Evolutionary conservation across 2,888 invertebrate genomes (phyloP).

Genomic region (Leucophenga maculata): DNA sequence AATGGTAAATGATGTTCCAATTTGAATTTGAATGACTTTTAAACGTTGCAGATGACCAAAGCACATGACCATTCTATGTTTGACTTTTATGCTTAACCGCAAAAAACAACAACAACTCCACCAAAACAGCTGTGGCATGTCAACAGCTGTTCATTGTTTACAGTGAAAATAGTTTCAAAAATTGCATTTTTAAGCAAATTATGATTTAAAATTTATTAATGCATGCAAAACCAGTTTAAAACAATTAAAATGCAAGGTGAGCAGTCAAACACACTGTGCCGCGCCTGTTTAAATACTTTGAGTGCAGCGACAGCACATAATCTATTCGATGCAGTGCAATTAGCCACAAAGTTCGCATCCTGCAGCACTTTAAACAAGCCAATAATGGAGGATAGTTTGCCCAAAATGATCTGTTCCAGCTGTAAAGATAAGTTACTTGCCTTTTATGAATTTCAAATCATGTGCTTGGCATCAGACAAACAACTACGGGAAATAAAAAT

Average conservation of each 20-base stretch:
- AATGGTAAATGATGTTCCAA: too few relatives aligned
- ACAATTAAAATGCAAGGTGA: neutral
- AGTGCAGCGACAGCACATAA: neutral
- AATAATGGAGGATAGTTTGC: neutral
- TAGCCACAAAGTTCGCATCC: neutral
- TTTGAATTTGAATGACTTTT: too few relatives aligned
- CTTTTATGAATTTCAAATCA: constrained; percentile 2
- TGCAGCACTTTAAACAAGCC: neutral
- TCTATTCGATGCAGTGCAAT: neutral
- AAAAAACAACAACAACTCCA: too few relatives aligned
- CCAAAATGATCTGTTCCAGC: neutral
- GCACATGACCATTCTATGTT: too few relatives aligned
- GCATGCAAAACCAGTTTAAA: neutral
- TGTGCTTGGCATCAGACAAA: constrained; percentile 16
- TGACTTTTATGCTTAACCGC: too few relatives aligned
- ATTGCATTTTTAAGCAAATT: too few relatives aligned
- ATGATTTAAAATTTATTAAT: too few relatives aligned
- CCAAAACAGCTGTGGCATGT: too few relatives aligned
- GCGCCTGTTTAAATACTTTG: neutral
- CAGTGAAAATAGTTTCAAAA: too few relatives aligned
- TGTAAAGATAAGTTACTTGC: neutral
- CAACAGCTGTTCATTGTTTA: too few relatives aligned
- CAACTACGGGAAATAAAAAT: constrained; percentile 28
- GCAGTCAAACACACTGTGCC: neutral
- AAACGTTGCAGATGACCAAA: too few relatives aligned